Evolutionary conservation across 92 coral and sea anemone genomes (phyloP).

Genomic region (Plumapathes pennacea): DNA sequence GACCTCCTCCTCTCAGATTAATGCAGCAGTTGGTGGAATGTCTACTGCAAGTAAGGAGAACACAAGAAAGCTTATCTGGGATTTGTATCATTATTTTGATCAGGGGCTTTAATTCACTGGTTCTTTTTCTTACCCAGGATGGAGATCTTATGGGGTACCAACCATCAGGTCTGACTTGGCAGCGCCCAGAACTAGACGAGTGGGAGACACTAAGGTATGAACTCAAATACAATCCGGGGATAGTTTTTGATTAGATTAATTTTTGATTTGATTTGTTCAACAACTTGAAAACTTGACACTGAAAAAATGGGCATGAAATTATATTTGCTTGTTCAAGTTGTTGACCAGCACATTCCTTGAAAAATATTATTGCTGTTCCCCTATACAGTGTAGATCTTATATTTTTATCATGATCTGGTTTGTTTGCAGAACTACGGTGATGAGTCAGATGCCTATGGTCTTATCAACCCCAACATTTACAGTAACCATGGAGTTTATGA

Average conservation of each 20-base stretch:
- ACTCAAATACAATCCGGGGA: too few species aligned
- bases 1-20: constrained; percentile 79
- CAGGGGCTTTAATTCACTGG: too few species aligned
- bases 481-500: constrained; percentile 92
- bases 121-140: constrained; percentile 45
- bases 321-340: not conserved
- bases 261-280: too few species aligned
- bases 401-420: too few species aligned
- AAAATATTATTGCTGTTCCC: not conserved
- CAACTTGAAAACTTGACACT: not conserved
- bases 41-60: constrained; percentile 60
- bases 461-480: constrained; percentile 91
- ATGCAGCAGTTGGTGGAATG: constrained; percentile 70
- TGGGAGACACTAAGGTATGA: constrained; percentile 88
- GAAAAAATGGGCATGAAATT: not conserved
- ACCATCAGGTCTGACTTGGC: constrained; percentile 92
- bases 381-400: too few species aligned
- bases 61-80: not conserved
- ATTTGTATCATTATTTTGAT: not conserved
- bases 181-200: constrained; percentile 90
- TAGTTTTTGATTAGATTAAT: too few species aligned
- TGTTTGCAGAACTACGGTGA: constrained; percentile 86
- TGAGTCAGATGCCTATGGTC: constrained; percentile 98
- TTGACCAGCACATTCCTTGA: not conserved
- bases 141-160: constrained; percentile 96